Percentiles rank a stretch among this genome's conserved stretches.
Conservation (phyloP, 30 jellyfish, hydroid and myxozoan genomes). For the Hydra vulgaris region DNA sequence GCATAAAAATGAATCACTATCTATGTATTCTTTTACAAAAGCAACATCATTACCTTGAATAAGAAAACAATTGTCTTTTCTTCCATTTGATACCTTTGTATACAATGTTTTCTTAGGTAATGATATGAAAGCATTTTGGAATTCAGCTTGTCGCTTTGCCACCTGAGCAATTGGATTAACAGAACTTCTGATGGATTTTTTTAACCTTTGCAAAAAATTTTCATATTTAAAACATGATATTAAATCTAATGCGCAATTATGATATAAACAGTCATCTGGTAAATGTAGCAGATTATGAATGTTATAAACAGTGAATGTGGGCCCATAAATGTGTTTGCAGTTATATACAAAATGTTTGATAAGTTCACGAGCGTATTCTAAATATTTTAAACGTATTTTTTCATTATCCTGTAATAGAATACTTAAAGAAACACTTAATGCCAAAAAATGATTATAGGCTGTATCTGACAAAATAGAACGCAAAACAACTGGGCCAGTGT, state of each 20-base stretch:
- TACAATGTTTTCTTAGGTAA: no score
- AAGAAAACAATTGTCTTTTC: no score
- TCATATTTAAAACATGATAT: slow-evolving; percentile 26
- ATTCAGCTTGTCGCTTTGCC: no score
- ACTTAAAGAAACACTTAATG: slow-evolving; percentile 12
- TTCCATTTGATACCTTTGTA: no score
- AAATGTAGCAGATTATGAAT: slow-evolving; percentile 21
- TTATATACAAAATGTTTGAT: slow-evolving; percentile 25
- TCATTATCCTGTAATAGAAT: slow-evolving; percentile 17
- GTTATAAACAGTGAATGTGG: slow-evolving; percentile 21
- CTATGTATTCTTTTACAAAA: no score
- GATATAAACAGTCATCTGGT: slow-evolving; percentile 7
- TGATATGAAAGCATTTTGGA: no score
- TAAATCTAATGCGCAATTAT: slow-evolving; percentile 12
- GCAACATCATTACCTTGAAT: no score
- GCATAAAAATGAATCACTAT: no score
- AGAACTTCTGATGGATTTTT: no score
- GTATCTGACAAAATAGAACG: slow-evolving; percentile 12
- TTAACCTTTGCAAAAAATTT: slow-evolving; percentile 6
- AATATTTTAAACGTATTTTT: neutral
- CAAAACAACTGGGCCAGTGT: slow-evolving; percentile 37
- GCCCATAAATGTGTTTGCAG: slow-evolving; percentile 20
- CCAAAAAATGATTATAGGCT: slow-evolving; percentile 14
- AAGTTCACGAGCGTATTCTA: slow-evolving; percentile 12
- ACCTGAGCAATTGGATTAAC: no score